phyloP scores from a whole-genome alignment of 2,113 vertebrate genomes.

The Siphamia tubifer region DNA sequence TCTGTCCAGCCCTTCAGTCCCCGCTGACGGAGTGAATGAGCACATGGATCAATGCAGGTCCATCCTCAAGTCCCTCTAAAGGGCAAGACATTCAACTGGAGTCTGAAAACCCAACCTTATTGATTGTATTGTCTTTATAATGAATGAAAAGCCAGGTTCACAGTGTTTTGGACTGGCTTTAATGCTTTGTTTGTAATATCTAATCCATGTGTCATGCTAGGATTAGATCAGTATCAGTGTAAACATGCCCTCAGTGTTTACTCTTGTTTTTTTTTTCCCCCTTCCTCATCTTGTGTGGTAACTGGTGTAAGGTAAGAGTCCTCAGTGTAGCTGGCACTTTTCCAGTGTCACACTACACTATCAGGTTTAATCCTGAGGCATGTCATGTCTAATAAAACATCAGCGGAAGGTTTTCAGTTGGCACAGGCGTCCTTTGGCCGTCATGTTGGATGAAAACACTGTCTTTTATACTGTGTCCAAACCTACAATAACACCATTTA shows the following conservation, averaged over 20 bases:
- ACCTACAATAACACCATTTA: too few species aligned
- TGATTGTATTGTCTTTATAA: neutral
- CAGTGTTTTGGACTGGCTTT: neutral
- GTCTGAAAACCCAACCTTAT: neutral
- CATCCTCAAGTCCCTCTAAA: conserved; percentile 10
- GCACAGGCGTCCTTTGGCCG: neutral
- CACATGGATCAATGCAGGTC: neutral
- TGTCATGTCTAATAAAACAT: neutral
- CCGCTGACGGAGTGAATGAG: neutral
- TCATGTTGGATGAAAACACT: conserved; percentile 18
- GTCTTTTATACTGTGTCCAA: neutral
- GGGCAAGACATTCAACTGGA: conserved; percentile 2
- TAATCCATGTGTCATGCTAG: neutral
- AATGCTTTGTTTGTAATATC: neutral
- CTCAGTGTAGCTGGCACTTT: neutral
- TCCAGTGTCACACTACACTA: neutral
- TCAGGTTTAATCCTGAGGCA: neutral
- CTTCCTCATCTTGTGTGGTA: conserved; percentile 22
- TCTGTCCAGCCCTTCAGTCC: neutral
- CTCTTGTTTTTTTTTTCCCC: conserved; percentile 33
- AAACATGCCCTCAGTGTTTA: conserved; percentile 2
- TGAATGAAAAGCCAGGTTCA: neutral
- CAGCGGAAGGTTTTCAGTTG: neutral
- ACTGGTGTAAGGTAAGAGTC: conserved; percentile 59
- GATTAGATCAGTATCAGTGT: neutral